These are phyloP conservation scores for Frieseomelitta varia DNA, from an alignment of 1,140 invertebrate species.

Conservation along the genomic window DNA sequence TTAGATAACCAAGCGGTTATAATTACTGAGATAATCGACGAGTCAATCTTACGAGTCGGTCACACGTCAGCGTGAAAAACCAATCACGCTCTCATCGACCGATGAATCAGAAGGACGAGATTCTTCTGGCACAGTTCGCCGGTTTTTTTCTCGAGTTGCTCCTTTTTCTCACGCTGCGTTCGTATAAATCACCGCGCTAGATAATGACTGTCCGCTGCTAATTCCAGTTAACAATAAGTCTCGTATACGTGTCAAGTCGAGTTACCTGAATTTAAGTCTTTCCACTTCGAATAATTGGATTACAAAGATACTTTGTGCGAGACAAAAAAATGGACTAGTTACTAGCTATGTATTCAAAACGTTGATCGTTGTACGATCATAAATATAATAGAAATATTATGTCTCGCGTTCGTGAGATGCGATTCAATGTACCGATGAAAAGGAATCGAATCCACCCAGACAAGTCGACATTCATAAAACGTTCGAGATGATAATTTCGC, in stretches of 20 bases:
- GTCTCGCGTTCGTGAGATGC: too few relatives aligned
- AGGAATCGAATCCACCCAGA: too few relatives aligned
- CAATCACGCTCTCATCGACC: constrained; percentile 20
- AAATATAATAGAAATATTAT: background rate
- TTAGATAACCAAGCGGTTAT: constrained; percentile 24
- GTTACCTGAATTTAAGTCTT: background rate
- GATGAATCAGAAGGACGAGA: constrained; percentile 29
- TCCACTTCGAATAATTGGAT: background rate
- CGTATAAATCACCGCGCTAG: constrained; percentile 41
- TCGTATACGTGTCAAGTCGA: background rate
- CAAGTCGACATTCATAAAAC: too few relatives aligned
- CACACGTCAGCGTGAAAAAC: background rate
- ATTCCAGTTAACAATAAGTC: background rate
- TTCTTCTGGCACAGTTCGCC: constrained; percentile 23
- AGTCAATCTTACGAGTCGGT: constrained; percentile 1
- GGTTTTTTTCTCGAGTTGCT: background rate
- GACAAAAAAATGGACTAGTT: background rate
- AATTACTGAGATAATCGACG: constrained; percentile 14
- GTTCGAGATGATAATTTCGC: too few relatives aligned
- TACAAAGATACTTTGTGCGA: background rate
- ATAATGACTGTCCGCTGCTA: constrained; percentile 36
- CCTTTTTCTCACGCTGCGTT: constrained; percentile 49
- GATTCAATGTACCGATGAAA: too few relatives aligned
- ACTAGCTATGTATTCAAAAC: background rate
- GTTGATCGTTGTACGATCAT: too few relatives aligned